Base-by-base conservation (phyloP, 2,113 vertebrate species). In the Thamnaconus septentrionalis region DNA sequence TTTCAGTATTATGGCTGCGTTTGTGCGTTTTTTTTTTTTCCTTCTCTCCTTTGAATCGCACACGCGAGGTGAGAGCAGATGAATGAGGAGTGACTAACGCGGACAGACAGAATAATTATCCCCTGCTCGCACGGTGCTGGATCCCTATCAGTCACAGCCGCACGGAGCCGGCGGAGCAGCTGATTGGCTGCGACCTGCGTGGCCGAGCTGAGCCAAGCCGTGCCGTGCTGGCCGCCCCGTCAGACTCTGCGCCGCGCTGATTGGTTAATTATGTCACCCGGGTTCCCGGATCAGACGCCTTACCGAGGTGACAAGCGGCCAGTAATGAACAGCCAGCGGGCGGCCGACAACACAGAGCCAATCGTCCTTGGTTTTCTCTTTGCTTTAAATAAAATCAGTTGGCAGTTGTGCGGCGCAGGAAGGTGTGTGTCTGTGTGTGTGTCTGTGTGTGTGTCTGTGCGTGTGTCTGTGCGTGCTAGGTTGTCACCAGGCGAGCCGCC, bases 251-350 rank as follows among this genome's bases (percentile, higher is more conserved):
- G 57, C 73, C 56, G 49, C 59, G 68, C 55, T 72, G 85, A 89
- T 85, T 81, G 80, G 78, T 84, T 87, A 84, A 87, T 90, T 86
- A 87, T 78, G 72, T 71, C 42, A 58, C 62, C 62, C 50, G 56
- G 41, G 57, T 53, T 61, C 59, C 80, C 61, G 80, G 76, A 87
- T 90, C 80, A 84, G 75, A 84, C 75, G 80, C 69, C 60, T 31
- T 65, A 58, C 47, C 43, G 61, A 53, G 64, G 10, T 71, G 76
- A 76, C 72, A 75, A 66, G 62, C 66, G 57, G 40, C 48, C 65
- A 64, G 56, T 80, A 83, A 87, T 83, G 53, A 75, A 62, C 18
- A 56, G 73, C 68, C 75, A 61, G 48, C 45, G 57, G 5, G 59
- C 61, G 0, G 18, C 8, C 11, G 7, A 45, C 44, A 45, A 3